A percentile compares a stretch with the other conserved stretches of the same genome.
Conservation (phyloP, 2,888 invertebrate species). For the Pseudococcus longispinus region DNA sequence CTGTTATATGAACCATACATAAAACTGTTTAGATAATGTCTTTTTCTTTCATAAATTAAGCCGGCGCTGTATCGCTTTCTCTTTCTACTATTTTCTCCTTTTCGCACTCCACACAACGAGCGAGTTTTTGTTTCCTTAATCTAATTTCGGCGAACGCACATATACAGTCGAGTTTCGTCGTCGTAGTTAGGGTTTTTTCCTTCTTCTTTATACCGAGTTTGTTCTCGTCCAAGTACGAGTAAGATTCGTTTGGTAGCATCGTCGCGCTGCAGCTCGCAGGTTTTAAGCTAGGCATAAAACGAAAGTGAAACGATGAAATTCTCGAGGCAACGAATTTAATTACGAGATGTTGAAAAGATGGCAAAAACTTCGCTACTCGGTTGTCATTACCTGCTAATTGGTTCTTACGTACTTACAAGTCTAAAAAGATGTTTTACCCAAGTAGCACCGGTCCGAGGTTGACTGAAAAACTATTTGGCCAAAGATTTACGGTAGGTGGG, state of each 20-base stretch:
- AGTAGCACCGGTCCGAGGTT: background rate
- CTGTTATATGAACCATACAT: conserved; percentile 37
- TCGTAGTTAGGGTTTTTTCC: background rate
- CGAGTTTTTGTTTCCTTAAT: background rate
- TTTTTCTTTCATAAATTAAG: conserved; percentile 38
- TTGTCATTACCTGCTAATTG: background rate
- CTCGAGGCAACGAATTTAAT: background rate
- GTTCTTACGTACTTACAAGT: background rate
- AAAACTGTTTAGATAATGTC: conserved; percentile 39
- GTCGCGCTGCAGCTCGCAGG: background rate
- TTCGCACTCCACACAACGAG: background rate
- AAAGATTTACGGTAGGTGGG: background rate
- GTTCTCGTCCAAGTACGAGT: background rate
- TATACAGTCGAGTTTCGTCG: background rate
- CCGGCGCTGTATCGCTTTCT: background rate
- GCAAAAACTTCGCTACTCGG: background rate
- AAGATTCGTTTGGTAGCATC: too few species aligned
- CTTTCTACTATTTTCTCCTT: background rate
- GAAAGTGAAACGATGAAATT: background rate
- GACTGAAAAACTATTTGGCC: background rate
- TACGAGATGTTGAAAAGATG: background rate
- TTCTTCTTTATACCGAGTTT: background rate
- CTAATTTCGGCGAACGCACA: background rate
- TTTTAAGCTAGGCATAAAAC: background rate
- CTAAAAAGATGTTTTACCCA: background rate